Percentiles rank a stretch among this genome's conserved stretches.
These are phyloP conservation scores for Hippocampus guttulatus DNA, from an alignment of 2,113 vertebrate species.

Conservation along the genomic window DNA sequence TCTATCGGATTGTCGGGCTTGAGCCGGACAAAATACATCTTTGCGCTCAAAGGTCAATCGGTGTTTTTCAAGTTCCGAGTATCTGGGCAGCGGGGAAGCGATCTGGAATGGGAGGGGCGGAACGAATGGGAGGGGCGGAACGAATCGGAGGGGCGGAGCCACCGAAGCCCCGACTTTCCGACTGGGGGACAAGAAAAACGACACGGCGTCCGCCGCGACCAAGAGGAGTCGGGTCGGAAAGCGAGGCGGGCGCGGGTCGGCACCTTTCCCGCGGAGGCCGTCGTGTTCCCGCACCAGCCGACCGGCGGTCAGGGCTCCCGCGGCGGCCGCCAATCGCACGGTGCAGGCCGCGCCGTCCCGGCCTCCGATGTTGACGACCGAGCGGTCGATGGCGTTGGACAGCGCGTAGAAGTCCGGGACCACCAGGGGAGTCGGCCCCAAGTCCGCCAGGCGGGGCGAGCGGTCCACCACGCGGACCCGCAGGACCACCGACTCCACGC, in stretches of 20 bases:
- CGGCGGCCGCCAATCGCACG: conserved; percentile 53
- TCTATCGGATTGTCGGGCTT: not conserved
- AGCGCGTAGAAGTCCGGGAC: conserved; percentile 68
- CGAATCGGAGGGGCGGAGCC: too few relatives aligned
- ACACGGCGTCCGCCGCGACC: too few relatives aligned
- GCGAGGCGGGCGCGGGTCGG: too few relatives aligned
- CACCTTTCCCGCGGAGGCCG: conserved; percentile 57
- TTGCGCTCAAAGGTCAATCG: too few relatives aligned
- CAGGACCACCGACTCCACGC: conserved; percentile 65
- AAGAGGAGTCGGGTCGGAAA: too few relatives aligned
- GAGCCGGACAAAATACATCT: not conserved
- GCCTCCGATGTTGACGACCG: conserved; percentile 56
- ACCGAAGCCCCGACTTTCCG: too few relatives aligned
- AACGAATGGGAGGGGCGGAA: too few relatives aligned
- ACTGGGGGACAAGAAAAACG: too few relatives aligned
- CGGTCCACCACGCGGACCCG: conserved; percentile 55
- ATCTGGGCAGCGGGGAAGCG: too few relatives aligned
- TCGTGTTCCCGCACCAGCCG: conserved; percentile 60
- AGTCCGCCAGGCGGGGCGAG: conserved; percentile 39
- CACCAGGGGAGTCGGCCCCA: conserved; percentile 65
- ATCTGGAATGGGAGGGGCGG: too few relatives aligned
- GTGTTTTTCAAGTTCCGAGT: too few relatives aligned
- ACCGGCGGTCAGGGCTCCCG: conserved; percentile 51
- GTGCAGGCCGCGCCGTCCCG: conserved; percentile 46
- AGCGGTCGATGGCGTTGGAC: conserved; percentile 66